Conservation (phyloP, 2,113 vertebrate genomes). For the Gyps fulvus region DNA sequence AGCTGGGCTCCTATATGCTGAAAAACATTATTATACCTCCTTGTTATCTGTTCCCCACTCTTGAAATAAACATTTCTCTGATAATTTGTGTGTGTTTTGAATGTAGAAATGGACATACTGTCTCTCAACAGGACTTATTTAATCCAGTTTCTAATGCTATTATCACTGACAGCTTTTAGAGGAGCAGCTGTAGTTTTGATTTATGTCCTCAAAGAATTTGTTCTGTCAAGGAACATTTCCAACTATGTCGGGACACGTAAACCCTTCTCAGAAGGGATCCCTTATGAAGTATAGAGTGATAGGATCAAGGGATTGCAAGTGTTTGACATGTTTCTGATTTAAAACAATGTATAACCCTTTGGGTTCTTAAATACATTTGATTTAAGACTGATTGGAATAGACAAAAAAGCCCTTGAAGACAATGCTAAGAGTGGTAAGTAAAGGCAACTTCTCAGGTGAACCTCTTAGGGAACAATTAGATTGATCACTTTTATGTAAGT, state of each 20-base stretch:
- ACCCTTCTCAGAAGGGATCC: constrained; percentile 55
- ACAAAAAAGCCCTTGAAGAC: background rate
- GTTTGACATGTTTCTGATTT: constrained; percentile 61
- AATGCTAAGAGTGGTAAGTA: background rate
- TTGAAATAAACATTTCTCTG: background rate
- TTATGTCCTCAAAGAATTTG: constrained; percentile 71
- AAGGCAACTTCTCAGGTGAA: background rate
- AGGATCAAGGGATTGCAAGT: constrained; percentile 27
- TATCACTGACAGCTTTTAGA: constrained; percentile 72
- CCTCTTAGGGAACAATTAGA: constrained; percentile 40
- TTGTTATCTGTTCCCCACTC: background rate
- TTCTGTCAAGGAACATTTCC: constrained; percentile 68
- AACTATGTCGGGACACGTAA: constrained; percentile 56
- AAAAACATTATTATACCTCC: background rate
- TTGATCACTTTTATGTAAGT: constrained; percentile 9
- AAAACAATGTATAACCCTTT: constrained; percentile 52
- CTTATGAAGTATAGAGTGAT: constrained; percentile 67
- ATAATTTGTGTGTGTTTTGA: constrained; percentile 47
- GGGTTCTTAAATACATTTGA: background rate
- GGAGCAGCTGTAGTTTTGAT: constrained; percentile 70
- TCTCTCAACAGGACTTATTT: constrained; percentile 59
- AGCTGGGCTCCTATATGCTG: background rate
- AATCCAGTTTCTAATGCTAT: constrained; percentile 66
- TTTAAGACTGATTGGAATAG: too few relatives aligned
- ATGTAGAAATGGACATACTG: constrained; percentile 48